A percentile compares a stretch with the other conserved stretches of the same genome.
These are phyloP conservation scores for Drosophila paranaensis DNA, from an alignment of 2,888 invertebrate species.

Conservation along the genomic window DNA sequence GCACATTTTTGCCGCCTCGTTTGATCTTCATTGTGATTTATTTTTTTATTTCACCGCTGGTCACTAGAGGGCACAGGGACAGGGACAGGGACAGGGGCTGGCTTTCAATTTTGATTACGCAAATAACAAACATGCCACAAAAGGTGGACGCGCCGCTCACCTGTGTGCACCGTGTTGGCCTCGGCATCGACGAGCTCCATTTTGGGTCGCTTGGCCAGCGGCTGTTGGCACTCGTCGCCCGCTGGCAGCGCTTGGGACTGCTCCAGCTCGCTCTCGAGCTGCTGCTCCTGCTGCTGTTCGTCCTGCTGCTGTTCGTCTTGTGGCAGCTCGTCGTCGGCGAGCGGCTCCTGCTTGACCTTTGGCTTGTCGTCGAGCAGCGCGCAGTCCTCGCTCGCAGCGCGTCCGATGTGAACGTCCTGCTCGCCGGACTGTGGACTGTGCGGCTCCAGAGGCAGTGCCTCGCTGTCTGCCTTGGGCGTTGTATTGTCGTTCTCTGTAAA, in stretches of 20 bases:
- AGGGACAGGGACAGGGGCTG: not conserved
- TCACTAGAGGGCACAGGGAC: conserved; percentile 22
- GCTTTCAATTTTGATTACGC: conserved; percentile 42
- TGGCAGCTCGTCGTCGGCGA: conserved; percentile 55
- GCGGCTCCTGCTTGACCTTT: conserved; percentile 79
- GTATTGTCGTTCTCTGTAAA: conserved; percentile 86
- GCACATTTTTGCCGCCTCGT: conserved; percentile 38
- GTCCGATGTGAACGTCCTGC: conserved; percentile 34
- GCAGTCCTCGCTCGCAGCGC: conserved; percentile 31
- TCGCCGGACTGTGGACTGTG: conserved; percentile 84
- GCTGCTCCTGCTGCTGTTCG: conserved; percentile 39
- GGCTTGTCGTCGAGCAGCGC: conserved; percentile 54
- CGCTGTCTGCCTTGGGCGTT: conserved; percentile 86
- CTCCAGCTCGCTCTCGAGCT: conserved; percentile 25
- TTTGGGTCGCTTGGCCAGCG: conserved; percentile 89
- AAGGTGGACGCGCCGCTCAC: conserved; percentile 87
- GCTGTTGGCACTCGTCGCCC: conserved; percentile 81
- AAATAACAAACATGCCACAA: conserved; percentile 8
- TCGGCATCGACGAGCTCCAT: conserved; percentile 94
- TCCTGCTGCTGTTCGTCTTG: conserved; percentile 27
- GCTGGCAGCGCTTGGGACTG: conserved; percentile 16
- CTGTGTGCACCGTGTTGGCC: conserved; percentile 95
- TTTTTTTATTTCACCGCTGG: conserved; percentile 26
- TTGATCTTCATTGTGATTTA: conserved; percentile 31
- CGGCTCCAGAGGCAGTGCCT: conserved; percentile 69